Conservation (phyloP, 2,888 invertebrate genomes). For the Masnerella sp. region DNA sequence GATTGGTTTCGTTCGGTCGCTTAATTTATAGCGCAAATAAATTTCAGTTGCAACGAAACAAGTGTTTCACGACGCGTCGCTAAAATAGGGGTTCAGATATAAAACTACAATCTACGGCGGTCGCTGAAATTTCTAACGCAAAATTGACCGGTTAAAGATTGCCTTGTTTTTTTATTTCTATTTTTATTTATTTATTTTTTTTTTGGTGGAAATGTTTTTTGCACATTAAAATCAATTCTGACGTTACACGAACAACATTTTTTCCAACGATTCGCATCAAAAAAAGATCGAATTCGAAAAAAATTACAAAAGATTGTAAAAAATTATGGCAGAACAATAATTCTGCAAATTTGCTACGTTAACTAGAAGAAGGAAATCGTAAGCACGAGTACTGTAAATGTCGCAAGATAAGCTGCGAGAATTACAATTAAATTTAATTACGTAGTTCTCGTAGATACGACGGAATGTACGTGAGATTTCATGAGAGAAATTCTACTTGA, state of each 20-base stretch:
- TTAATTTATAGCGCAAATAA: constrained; percentile 56
- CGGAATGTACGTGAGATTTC: constrained; percentile 69
- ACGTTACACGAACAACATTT: too few species aligned
- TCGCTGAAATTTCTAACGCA: constrained; percentile 17
- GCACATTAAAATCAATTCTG: too few species aligned
- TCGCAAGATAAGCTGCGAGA: constrained; percentile 66
- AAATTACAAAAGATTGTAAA: too few species aligned
- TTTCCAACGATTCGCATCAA: background rate
- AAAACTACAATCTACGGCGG: constrained; percentile 39
- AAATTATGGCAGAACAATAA: too few species aligned
- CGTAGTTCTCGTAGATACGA: constrained; percentile 68
- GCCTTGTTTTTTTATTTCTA: background rate
- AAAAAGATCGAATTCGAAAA: background rate
- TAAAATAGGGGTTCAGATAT: constrained; percentile 35
- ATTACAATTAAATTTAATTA: constrained; percentile 75
- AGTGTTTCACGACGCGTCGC: constrained; percentile 39
- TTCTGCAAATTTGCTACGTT: too few species aligned
- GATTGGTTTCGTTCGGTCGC: constrained; percentile 46
- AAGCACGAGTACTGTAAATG: constrained; percentile 62
- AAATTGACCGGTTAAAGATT: constrained; percentile 22
- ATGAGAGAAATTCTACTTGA: constrained; percentile 48
- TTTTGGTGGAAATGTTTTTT: too few species aligned
- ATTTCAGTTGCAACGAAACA: constrained; percentile 46
- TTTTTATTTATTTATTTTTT: too few species aligned
- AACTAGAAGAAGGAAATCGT: too few species aligned